A percentile compares a stretch with the other conserved stretches of the same genome.
Evolutionary conservation across 2,888 invertebrate genomes (phyloP).

Genomic region (Stratiomys singularior): DNA sequence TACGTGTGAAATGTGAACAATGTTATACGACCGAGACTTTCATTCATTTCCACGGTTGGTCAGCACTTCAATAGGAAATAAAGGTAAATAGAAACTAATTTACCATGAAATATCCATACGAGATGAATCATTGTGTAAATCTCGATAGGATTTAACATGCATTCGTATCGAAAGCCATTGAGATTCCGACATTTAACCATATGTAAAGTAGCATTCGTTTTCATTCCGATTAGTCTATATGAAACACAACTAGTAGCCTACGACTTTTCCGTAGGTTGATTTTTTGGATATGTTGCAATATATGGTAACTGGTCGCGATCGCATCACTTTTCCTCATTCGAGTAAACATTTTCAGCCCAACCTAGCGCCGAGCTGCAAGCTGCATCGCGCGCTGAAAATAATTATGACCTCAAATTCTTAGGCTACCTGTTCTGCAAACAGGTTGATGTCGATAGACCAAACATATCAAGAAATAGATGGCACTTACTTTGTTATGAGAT

Average conservation of each 20-base stretch:
- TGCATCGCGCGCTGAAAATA: background rate
- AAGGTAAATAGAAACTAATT: no score
- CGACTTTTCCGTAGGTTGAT: constrained; percentile 5
- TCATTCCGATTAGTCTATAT: background rate
- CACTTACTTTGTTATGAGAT: constrained; percentile 27
- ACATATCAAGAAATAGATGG: background rate
- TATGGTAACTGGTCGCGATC: constrained; percentile 12
- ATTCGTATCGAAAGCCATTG: no score
- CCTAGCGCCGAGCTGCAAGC: background rate
- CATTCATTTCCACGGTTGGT: no score
- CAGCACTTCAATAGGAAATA: no score
- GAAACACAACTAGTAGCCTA: background rate
- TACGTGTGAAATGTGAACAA: no score
- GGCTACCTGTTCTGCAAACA: background rate
- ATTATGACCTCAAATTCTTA: background rate
- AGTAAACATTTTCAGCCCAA: background rate
- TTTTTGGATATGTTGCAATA: background rate
- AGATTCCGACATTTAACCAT: no score
- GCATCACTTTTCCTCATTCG: background rate
- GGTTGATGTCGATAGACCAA: background rate
- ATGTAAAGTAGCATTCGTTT: no score
- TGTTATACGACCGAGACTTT: no score
- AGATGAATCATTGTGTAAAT: no score
- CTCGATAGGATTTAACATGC: no score
- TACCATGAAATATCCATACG: no score